A percentile compares a stretch with the other conserved stretches of the same genome.
Evolutionary conservation across 2,888 invertebrate genomes (phyloP).

Genomic region (Carcina quercana): DNA sequence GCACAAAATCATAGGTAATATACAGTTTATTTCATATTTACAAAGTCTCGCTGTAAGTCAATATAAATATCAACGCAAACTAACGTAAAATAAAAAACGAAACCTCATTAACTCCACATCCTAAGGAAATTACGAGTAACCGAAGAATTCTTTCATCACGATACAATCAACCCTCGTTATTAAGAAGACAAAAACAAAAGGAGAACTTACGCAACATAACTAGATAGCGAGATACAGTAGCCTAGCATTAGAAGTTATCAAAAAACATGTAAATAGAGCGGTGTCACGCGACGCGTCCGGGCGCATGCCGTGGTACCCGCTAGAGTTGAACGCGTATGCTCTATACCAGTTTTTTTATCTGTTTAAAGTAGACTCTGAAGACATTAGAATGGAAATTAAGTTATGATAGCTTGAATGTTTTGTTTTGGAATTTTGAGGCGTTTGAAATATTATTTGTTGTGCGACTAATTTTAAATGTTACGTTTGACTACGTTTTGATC

Average conservation of each 20-base stretch:
- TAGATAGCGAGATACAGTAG: no score
- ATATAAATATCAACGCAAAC: no score
- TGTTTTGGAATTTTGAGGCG: no score
- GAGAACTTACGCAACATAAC: slow-evolving; percentile 45
- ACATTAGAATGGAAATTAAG: neutral
- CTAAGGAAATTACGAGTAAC: slow-evolving; percentile 16
- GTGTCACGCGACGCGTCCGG: slow-evolving; percentile 55
- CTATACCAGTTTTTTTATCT: neutral
- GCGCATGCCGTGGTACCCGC: no score
- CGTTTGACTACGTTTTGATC: no score
- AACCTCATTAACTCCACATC: slow-evolving; percentile 9
- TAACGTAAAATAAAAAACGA: no score
- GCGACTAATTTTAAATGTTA: no score
- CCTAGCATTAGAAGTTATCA: slow-evolving; percentile 44
- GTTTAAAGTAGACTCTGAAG: neutral
- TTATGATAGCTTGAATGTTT: no score
- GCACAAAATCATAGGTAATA: no score
- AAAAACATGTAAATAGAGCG: slow-evolving; percentile 62
- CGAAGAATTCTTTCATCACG: slow-evolving; percentile 25
- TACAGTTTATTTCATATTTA: no score
- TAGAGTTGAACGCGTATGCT: slow-evolving; percentile 8
- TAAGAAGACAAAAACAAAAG: slow-evolving; percentile 34
- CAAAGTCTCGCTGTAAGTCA: no score
- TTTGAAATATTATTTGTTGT: no score
- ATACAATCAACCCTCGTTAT: slow-evolving; percentile 29